Percentiles rank a stretch among this genome's conserved stretches.
Evolutionary conservation across 2,888 invertebrate species (phyloP).

Genomic region (Balanococcus diminutus): DNA sequence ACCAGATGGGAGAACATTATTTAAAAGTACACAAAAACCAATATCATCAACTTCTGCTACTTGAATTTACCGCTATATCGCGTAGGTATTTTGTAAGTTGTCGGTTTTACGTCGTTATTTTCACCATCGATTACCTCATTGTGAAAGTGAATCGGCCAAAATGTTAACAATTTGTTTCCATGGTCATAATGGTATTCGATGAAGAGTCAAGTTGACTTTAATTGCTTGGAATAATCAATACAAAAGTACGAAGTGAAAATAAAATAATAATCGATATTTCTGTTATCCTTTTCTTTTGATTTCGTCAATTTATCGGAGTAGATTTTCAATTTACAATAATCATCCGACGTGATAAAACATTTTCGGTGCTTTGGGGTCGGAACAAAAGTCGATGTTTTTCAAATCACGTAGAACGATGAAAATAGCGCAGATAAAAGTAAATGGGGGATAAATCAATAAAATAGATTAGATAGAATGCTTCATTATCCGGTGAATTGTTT

Average conservation of each 20-base stretch:
- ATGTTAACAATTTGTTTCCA: neutral
- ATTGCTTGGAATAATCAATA: neutral
- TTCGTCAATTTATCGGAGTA: neutral
- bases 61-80: neutral
- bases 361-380: neutral
- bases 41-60: neutral
- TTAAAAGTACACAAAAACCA: neutral
- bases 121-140: neutral
- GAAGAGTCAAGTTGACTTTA: constrained; percentile 4
- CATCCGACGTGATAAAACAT: neutral
- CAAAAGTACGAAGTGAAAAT: neutral
- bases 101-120: neutral
- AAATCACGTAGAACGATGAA: neutral
- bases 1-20: too few relatives aligned
- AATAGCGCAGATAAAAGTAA: neutral
- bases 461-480: neutral
- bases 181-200: neutral
- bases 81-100: neutral
- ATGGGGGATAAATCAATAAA: neutral
- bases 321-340: neutral
- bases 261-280: neutral
- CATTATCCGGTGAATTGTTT: neutral
- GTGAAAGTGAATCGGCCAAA: neutral
- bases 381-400: neutral
- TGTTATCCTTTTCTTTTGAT: neutral